phyloP scores from a whole-genome alignment of 2,113 vertebrate genomes.

The Alaudala cheleensis region DNA sequence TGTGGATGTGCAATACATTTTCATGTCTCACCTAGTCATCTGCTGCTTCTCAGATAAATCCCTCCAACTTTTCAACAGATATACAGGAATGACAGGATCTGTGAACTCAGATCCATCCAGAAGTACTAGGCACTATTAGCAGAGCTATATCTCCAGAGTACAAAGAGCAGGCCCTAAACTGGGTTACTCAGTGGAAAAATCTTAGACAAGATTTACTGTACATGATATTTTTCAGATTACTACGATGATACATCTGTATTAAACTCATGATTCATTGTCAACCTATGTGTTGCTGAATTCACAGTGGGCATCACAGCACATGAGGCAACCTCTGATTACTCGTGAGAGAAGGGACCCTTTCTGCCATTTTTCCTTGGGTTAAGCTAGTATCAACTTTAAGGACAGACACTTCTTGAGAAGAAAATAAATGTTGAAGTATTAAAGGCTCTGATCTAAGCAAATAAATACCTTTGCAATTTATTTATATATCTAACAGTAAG shows the following conservation, averaged over 20 bases:
- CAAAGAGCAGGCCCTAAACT: not conserved
- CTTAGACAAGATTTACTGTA: slow-evolving; percentile 41
- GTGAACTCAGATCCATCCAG: slow-evolving; percentile 35
- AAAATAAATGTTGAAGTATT: not conserved
- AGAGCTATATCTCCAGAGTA: slow-evolving; percentile 36
- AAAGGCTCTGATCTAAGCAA: not conserved
- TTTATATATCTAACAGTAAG: not conserved
- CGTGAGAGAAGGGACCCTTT: not conserved
- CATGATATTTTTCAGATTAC: slow-evolving; percentile 49
- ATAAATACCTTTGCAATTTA: not conserved
- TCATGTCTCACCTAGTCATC: slow-evolving; percentile 41
- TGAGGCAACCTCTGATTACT: not conserved
- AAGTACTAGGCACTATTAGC: slow-evolving; percentile 48
- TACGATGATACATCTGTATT: slow-evolving; percentile 44
- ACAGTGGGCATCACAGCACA: not conserved
- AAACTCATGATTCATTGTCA: slow-evolving; percentile 48
- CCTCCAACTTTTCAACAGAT: slow-evolving; percentile 55
- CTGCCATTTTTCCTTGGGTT: not conserved
- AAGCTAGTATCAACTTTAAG: slow-evolving; percentile 13
- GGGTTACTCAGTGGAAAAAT: slow-evolving; percentile 43
- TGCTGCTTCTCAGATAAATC: slow-evolving; percentile 53
- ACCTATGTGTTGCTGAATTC: not conserved
- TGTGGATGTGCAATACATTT: slow-evolving; percentile 41
- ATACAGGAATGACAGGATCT: slow-evolving; percentile 12
- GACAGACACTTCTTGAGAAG: not conserved